Percentiles rank a stretch among this genome's conserved stretches.
Evolutionary conservation across 2,797 vertebrate genomes (phyloP).

Genomic region (Cryptoprocta ferox): DNA sequence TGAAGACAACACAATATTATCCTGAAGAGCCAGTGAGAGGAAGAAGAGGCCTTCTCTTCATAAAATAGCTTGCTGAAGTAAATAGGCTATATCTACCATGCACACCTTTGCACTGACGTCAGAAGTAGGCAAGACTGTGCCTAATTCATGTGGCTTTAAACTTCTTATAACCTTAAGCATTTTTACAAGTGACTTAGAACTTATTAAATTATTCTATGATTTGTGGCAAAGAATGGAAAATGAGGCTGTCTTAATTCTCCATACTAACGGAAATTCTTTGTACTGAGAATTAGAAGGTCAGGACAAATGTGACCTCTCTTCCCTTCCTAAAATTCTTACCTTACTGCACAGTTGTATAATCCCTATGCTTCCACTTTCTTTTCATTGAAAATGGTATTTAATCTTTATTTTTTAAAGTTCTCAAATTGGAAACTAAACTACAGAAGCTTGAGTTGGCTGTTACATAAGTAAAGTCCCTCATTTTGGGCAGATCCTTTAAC

Average conservation of each 20-base stretch:
- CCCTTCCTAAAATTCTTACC: background rate
- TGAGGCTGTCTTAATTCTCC: background rate
- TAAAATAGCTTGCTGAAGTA: conserved; percentile 3
- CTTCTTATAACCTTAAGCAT: background rate
- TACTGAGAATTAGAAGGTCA: background rate
- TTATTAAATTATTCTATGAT: background rate
- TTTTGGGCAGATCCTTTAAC: background rate
- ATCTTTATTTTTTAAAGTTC: background rate
- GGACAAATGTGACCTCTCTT: background rate
- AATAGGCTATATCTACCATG: background rate
- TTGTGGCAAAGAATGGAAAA: background rate
- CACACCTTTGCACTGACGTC: background rate
- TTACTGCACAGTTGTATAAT: background rate
- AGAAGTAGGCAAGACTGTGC: background rate
- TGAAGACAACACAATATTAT: background rate
- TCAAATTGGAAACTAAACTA: background rate
- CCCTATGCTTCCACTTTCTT: background rate
- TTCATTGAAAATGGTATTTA: background rate
- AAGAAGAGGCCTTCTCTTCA: background rate
- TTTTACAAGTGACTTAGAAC: background rate
- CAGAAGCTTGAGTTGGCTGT: background rate
- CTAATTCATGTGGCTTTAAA: conserved; percentile 33
- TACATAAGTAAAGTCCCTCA: background rate
- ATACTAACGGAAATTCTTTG: background rate
- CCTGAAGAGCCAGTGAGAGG: background rate